Evolutionary conservation across 2,113 vertebrate genomes (phyloP), one percentile per base, ranked within the genome.

Genomic region (Colaptes auratus): DNA sequence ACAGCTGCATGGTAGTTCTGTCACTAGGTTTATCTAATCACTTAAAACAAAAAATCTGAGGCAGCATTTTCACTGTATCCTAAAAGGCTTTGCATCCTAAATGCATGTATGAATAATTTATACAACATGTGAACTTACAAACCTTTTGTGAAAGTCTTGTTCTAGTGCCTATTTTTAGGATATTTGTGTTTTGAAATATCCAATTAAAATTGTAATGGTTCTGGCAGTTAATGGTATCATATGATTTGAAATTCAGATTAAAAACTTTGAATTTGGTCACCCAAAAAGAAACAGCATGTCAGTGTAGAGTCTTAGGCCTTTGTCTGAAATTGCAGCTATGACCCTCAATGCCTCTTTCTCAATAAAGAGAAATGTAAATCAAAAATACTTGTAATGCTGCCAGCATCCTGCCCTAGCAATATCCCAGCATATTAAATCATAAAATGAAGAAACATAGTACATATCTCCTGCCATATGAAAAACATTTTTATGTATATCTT

Each of bases 311-410:
- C 72, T 89, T 80, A 63, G 14, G 81, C 35, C 44, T 90, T 86
- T 90, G 75, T 88, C 55, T 93, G 69, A 82, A 91, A 86, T 44
- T 55, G 65, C 28, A 61, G 50, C 73, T 58, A 12, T 64, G 48
- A 48, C 48, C 33, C 53, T 67, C n/a, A 44, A 12, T 50, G 42
- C 42, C 16, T 66, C 55, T 53, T 93, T 88, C 31, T 86, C 48
- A 48, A 25, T 84, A 88, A 86, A 86, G 63, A 81, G 25, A 88
- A 88, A 69, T 80, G 53, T 85, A 88, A 79, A 94, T 94, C 52
- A 88, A 12, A 91, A 88, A 65, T 78, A 75, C 21, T 86, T 90
- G 63, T 55, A 55, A 39, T 36, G 15, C 90, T 86, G 59, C 80
- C 66, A 92, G 44, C 36, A 60, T 86, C 66, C 78, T 79, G 50